phyloP scores from a whole-genome alignment of 2,797 vertebrate genomes.

The Manis pentadactyla region DNA sequence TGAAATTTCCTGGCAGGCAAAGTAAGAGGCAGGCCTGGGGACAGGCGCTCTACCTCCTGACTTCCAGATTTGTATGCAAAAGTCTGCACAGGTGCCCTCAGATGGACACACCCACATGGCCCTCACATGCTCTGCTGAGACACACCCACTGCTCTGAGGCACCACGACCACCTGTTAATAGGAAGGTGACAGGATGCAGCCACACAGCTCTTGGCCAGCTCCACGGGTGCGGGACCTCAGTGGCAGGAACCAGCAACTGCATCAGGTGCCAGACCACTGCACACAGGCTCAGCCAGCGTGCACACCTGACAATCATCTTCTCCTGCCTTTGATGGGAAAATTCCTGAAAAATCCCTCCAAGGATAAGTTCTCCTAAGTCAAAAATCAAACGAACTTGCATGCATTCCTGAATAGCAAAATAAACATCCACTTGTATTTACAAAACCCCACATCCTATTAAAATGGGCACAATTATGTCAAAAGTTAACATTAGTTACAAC shows the following conservation, averaged over 20 bases:
- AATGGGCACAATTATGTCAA: not conserved
- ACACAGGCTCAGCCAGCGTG: not conserved
- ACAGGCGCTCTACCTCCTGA: not conserved
- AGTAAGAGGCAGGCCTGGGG: not conserved
- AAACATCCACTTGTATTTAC: not conserved
- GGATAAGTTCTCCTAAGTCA: not conserved
- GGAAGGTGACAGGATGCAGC: not conserved
- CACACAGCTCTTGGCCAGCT: fast-evolving
- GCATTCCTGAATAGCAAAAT: not conserved
- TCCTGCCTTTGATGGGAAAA: not conserved
- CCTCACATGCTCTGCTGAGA: not conserved
- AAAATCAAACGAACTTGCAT: not conserved
- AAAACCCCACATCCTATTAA: not conserved
- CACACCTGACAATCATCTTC: fast-evolving
- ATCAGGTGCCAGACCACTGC: not conserved
- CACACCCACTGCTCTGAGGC: constrained; percentile 85
- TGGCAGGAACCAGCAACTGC: not conserved
- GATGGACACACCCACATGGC: too few relatives aligned
- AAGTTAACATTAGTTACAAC: fast-evolving
- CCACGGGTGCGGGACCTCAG: fast-evolving
- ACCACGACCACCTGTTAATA: constrained; percentile 92
- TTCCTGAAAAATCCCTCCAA: not conserved
- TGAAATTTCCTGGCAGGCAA: not conserved
- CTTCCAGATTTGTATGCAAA: not conserved
- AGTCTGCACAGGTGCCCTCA: too few relatives aligned